Base-by-base conservation (phyloP, 2,888 invertebrate genomes). In the Mythimna impura region DNA sequence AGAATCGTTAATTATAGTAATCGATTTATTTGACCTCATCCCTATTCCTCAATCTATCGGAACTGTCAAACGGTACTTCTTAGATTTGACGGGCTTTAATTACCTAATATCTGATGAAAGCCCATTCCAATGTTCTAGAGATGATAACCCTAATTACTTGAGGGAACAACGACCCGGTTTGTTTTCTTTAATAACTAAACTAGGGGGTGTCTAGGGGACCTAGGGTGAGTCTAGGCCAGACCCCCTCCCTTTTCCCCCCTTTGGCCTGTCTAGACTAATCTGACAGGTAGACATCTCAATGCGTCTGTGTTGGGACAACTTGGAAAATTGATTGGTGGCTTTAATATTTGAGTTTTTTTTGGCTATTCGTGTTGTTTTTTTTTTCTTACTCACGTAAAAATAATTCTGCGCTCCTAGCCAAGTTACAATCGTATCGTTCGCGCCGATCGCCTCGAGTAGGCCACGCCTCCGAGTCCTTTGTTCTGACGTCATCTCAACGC, bases 261-360 rank as follows among this genome's bases (percentile, higher is more conserved):
- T 34, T 62, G 40, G 65, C 64, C 30, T 63, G 87, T 89, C 88
- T 88, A 87, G 87, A 87, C 88, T 73, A 68, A 84, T 80, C 80
- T 87, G 85, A 80, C 82, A 84, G 85, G 76, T 80, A 74, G 70
- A 78, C 68, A 66, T 79, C 68, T 69, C 65, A 78, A 67, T 66
- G 62, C 55, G 73, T 69, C 71, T 69, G 71, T 61, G 40, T 60
- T 65, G 47, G 43, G 34, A 63, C 67, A 67, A 74, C 57, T 73
- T 73, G 14, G 50, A 60, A 54, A 71, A 77, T 65, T 58, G 60
- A 75, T 74, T 47, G 34, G 7, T n/a, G 10, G 30, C n/a, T 64
- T 63, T 58, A 20, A 66, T 71, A 60, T 43, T 50, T 40, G 14
- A n/a, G 14, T 12, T n/a, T 54, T 54, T n/a, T 52, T 62, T 47